Evolutionary conservation across 2,797 vertebrate genomes (phyloP), one percentile per base, ranked within the genome.

Genomic region (Hoplostethus atlanticus): DNA sequence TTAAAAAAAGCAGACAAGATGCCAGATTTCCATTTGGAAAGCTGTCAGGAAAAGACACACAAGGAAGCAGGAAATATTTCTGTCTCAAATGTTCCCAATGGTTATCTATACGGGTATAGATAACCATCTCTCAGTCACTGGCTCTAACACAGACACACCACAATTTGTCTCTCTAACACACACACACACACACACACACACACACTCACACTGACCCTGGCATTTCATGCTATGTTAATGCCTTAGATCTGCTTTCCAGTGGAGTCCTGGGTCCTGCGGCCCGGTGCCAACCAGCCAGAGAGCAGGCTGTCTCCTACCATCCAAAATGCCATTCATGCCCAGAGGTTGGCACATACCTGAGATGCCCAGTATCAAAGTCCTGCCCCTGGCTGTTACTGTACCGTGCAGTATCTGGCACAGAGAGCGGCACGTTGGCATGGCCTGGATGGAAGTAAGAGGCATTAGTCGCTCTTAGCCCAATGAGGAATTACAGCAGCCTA

Each of bases 261-360:
- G 17, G 54, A 46, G 28, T 70, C 48, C 48, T 71, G 68, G 40
- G 55, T 70, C 25, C 52, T 54, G 28, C 15, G 13, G 47, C 64
- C 65, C 56, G 21, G 58, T 76, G 73, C 71, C 73, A 79, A 51
- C 55, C 52, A 50, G 44, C 36, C 36, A 46, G 42, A 46, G 64
- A 38, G 30, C 36, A 51, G 50, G 47, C 40, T 58, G 76, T 71
- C 71, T 72, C 31, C 34, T 17, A 16, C n/a, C 17, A 21, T 78
- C 80, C 76, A 71, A 71, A 71, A 78, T 66, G 61, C 71, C 71
- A 65, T 71, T 78, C 77, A 80, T 75, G 58, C 51, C 56, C 75
- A 68, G 5, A 81, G 68, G 61, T 44, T 71, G 76, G 73, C 75
- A 77, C 75, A 77, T 59, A 79, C 65, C 68, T 78, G 68, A 68